Evolutionary conservation across 2,797 vertebrate genomes (phyloP).

Genomic region (Hoplostethus mediterraneus): DNA sequence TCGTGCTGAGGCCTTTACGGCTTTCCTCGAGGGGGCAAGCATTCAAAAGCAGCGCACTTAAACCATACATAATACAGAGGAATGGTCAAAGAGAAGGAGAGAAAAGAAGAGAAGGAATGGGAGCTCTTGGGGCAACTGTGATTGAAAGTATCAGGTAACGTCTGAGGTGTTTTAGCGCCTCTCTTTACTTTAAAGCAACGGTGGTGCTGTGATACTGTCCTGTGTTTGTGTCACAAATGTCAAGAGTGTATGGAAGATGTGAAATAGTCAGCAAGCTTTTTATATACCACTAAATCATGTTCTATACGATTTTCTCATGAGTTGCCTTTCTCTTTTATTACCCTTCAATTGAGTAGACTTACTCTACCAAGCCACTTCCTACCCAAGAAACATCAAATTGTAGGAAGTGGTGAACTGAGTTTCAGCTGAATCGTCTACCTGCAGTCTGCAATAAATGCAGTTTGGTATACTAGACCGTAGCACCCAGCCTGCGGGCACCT

Average conservation of each 20-base stretch:
- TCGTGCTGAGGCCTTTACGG: not conserved
- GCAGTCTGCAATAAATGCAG: constrained; percentile 5
- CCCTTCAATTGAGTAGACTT: too few species aligned
- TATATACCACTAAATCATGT: too few species aligned
- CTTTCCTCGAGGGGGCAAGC: constrained; percentile 18
- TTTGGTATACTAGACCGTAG: constrained; percentile 4
- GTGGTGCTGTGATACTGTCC: not conserved
- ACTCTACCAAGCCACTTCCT: too few species aligned
- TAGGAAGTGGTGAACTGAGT: too few species aligned
- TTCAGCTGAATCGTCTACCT: not conserved
- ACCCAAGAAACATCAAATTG: too few species aligned
- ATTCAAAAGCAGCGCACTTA: constrained; percentile 28
- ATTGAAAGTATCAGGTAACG: constrained; percentile 8
- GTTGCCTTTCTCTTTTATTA: too few species aligned
- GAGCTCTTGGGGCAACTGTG: not conserved
- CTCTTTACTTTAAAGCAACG: not conserved
- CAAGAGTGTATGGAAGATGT: not conserved
- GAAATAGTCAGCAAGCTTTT: not conserved
- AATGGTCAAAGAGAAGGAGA: not conserved
- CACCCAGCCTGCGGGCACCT: constrained; percentile 13
- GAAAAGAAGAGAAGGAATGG: not conserved
- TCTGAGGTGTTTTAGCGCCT: not conserved
- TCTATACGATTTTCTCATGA: too few species aligned
- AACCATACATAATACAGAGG: constrained; percentile 51
- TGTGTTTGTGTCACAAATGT: not conserved